Conservation (phyloP, 2,113 vertebrate species). For the Colius striatus region DNA sequence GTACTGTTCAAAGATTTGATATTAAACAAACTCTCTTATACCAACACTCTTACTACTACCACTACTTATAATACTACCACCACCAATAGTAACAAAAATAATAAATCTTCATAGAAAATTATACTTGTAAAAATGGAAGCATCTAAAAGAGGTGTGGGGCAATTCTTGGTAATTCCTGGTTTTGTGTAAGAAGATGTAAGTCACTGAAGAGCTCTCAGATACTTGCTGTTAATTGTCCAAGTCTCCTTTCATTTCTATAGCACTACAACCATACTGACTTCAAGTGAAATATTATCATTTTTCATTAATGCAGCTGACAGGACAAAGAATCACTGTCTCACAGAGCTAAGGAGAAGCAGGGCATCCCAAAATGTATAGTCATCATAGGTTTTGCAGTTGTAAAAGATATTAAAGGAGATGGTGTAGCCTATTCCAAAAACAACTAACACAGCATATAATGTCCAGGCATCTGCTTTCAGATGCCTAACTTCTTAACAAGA, state of each 20-base stretch:
- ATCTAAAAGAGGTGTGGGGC: not conserved
- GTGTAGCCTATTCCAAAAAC: not conserved
- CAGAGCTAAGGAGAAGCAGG: not conserved
- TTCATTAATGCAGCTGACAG: not conserved
- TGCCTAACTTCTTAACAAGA: not conserved
- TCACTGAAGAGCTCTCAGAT: not conserved
- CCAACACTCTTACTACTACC: no score
- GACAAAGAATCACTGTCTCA: not conserved
- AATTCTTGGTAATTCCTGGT: not conserved
- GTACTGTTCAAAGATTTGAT: not conserved
- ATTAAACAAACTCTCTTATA: not conserved
- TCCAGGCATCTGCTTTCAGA: not conserved
- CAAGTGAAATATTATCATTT: not conserved
- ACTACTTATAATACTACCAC: no score
- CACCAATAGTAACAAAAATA: not conserved
- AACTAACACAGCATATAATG: rapidly evolving
- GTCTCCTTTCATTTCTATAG: not conserved
- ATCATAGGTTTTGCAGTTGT: not conserved
- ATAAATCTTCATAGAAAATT: not conserved
- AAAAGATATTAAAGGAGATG: not conserved
- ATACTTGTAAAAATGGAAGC: not conserved
- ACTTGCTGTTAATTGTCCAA: not conserved
- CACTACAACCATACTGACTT: not conserved
- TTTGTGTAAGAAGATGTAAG: not conserved
- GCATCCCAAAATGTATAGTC: not conserved